Evolutionary conservation across 2,797 vertebrate species (phyloP).

Genomic region (Tenualosa thibaudeaui): DNA sequence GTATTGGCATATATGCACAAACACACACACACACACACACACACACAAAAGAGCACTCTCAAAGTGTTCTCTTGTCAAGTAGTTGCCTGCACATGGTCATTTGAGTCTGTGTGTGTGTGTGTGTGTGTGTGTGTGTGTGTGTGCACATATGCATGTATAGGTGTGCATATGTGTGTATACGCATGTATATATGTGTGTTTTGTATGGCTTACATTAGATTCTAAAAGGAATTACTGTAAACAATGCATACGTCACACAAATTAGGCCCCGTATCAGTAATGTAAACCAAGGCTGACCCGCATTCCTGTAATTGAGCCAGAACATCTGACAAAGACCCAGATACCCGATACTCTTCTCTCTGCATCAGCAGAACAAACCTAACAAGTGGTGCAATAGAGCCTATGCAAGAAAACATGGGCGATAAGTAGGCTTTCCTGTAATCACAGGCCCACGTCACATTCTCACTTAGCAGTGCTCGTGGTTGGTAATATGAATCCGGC

Average conservation of each 20-base stretch:
- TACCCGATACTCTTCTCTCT: not conserved
- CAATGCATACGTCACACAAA: not conserved
- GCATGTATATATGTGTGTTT: too few species aligned
- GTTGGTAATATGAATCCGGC: not conserved
- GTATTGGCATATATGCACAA: not conserved
- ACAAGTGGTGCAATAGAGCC: not conserved
- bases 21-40: not conserved
- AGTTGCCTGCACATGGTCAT: too few species aligned
- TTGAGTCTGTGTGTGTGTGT: too few species aligned
- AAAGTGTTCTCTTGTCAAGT: too few species aligned
- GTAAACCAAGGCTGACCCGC: not conserved
- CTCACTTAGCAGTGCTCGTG: not conserved
- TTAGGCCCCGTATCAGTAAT: not conserved
- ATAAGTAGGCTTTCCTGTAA: not conserved
- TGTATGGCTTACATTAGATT: not conserved
- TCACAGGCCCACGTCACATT: not conserved
- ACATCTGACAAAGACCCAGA: not conserved
- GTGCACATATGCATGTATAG: too few species aligned
- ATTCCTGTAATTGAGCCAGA: not conserved
- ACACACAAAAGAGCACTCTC: not conserved
- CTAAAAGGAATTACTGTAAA: constrained; percentile 2
- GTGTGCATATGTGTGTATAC: too few species aligned
- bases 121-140: too few species aligned
- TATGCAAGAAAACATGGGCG: not conserved
- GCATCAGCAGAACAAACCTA: not conserved